Evolutionary conservation across 2,888 invertebrate genomes (phyloP).

Genomic region (Caenorhabditis imperialis): DNA sequence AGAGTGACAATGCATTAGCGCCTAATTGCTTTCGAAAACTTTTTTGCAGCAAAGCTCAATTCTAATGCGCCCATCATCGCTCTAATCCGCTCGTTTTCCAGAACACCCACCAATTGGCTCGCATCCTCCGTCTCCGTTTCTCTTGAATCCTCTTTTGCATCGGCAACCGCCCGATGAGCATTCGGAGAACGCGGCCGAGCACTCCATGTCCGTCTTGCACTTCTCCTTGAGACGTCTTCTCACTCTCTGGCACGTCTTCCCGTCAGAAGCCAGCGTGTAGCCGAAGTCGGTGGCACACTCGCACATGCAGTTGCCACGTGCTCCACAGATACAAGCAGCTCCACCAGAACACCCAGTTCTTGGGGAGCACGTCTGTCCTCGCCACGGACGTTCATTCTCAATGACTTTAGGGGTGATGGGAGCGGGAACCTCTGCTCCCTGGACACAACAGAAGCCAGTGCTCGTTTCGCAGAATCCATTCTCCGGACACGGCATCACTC

Average conservation of each 20-base stretch:
- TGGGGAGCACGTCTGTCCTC: conserved; percentile 51
- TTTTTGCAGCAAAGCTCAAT: too few species aligned
- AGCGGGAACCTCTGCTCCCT: conserved; percentile 8
- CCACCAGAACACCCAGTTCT: conserved; percentile 64
- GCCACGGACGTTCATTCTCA: conserved; percentile 50
- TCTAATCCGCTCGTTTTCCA: conserved; percentile 5
- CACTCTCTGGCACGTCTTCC: conserved; percentile 67
- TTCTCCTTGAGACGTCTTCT: conserved; percentile 74
- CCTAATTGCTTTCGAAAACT: too few species aligned
- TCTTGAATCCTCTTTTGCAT: conserved; percentile 74
- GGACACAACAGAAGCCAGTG: conserved; percentile 72
- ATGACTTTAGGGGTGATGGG: not conserved
- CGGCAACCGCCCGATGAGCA: conserved; percentile 74
- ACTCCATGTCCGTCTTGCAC: conserved; percentile 74
- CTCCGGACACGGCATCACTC: conserved; percentile 63
- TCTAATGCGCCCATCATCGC: not conserved
- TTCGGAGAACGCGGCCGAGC: conserved; percentile 75
- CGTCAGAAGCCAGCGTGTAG: conserved; percentile 65
- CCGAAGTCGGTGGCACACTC: conserved; percentile 73
- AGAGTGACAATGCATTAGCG: too few species aligned
- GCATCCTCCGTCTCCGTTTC: conserved; percentile 76
- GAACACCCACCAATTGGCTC: conserved; percentile 67
- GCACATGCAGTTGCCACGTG: conserved; percentile 60
- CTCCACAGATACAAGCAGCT: conserved; percentile 69
- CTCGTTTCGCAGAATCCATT: conserved; percentile 67